Evolutionary conservation across 1,140 invertebrate genomes (phyloP).

Genomic region (Drosophila nebulosa): DNA sequence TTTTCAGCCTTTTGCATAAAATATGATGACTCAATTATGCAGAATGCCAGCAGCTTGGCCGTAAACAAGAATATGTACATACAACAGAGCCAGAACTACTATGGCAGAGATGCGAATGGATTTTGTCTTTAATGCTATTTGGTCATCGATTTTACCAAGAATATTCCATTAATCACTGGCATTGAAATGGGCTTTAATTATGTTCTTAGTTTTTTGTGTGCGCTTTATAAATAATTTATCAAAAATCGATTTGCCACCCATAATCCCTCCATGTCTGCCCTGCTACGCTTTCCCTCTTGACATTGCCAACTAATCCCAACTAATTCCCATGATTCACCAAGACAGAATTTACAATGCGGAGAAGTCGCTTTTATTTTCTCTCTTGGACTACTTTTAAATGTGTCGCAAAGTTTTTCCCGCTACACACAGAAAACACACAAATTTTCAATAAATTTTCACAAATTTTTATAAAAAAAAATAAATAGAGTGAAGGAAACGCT

Average conservation of each 20-base stretch:
- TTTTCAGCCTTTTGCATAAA: not conserved
- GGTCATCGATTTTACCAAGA: constrained; percentile 43
- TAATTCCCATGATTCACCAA: constrained; percentile 66
- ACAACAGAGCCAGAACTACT: not conserved
- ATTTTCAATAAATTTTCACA: not conserved
- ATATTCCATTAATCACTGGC: constrained; percentile 59
- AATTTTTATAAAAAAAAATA: not conserved
- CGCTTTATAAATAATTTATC: constrained; percentile 70
- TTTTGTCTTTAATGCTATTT: constrained; percentile 8
- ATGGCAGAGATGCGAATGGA: constrained; percentile 4
- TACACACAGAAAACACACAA: no score
- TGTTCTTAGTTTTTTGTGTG: constrained; percentile 39
- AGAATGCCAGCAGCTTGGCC: not conserved
- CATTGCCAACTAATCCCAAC: constrained; percentile 56
- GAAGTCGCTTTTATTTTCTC: constrained; percentile 4
- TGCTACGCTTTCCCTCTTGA: constrained; percentile 9
- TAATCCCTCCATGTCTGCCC: constrained; percentile 40
- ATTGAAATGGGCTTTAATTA: constrained; percentile 59
- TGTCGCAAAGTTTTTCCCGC: constrained; percentile 57
- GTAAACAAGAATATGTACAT: not conserved
- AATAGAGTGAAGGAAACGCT: no score
- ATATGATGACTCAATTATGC: constrained; percentile 1
- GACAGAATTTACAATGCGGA: constrained; percentile 16
- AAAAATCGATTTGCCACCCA: constrained; percentile 64
- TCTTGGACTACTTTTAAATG: constrained; percentile 69